Base-by-base conservation (phyloP, 2,888 invertebrate genomes). In the Anarsia innoxiella region DNA sequence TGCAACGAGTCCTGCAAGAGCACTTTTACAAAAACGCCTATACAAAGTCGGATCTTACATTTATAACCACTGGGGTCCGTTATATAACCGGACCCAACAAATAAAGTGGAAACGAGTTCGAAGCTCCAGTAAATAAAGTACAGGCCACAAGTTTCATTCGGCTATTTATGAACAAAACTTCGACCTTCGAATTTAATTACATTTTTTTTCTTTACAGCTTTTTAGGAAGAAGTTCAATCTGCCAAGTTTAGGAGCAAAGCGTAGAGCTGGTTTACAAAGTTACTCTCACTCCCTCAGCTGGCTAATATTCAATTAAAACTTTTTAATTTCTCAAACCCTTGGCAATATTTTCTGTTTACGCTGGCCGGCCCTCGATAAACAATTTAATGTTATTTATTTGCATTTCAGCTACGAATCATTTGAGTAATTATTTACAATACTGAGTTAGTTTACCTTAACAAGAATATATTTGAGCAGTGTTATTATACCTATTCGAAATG, bases 291-390 rank as follows among this genome's bases (percentile, higher is more conserved):
- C 60, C 67, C 65, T 70, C 67, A 66, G 60, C 65, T 65, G 71
- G 66, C 70, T 77, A 76, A 75, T 77, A 77, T 76, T 76, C 73
- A 78, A 78, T 79, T 77, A 77, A 75, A 79, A 78, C 63, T 78
- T 79, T 74, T 68, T 66, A 75, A 73, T 77, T 75, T 76, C 59
- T 51, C 51, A 59, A 63, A 63, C 62, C 64, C 62, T 59, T 56
- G 51, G 68, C 66, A 64, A 72, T 73, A 75, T 72, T 74, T 71
- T 66, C 55, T 68, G 68, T 71, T 71, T 70, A 66, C 62, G 61
- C 55, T 41, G 46, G 40, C 39, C 38, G 42, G 31, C 31, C 15
- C 31, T 48, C 46, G 55, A 63, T 64, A 67, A 68, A 70, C 63
- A 70, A 56, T 59, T 59, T 56, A 46, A n/a, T 9, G n/a, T n/a